Evolutionary conservation across 2,888 invertebrate genomes (phyloP), one percentile per base, ranked within the genome.

Genomic region (Hofmannophila pseudospretella): DNA sequence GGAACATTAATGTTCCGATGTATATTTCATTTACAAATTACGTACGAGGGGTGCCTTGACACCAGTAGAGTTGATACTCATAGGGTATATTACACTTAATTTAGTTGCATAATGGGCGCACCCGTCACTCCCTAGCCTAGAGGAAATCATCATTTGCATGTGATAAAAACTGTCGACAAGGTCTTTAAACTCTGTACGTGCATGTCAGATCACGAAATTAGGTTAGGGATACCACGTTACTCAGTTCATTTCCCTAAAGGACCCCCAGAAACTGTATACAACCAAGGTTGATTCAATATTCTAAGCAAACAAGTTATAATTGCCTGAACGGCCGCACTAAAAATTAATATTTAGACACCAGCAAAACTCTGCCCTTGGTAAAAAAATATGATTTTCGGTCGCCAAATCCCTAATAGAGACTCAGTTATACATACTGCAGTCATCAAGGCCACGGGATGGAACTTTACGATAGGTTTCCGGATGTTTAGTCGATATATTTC

Each of bases 401-500:
- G n/a, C n/a, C n/a, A n/a, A n/a, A 16, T 16, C 5, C 16, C 16
- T 16, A 16, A 16, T 16, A 5, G 16, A 16, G 16, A 16, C 5
- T 16, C 5, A n/a, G n/a, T n/a, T n/a, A n/a, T n/a, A n/a, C 16
- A 5, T 16, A 16, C 2, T 23, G 23, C 28, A 13, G 30, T 30
- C 16, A 30, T 16, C 30, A 30, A 30, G 30, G 16, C 13, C 30
- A n/a, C 8, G 28, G 8, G 19, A 16, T 4, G 5, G 13, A 19
- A 16, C 10, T 30, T 30, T 19, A 30, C 9, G 19, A 9, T 19
- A 30, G 30, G 9, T 19, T 19, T 10, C 16, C 30, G 19, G 30
- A 30, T 16, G 30, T 19, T 30, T 30, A 30, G 16, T 19, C 28
- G 13, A 19, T 30, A 5, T 30, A 16, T 19, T 30, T 19, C 5